Conservation (phyloP, 2,888 invertebrate genomes). For the Melinopterus prodromus region DNA sequence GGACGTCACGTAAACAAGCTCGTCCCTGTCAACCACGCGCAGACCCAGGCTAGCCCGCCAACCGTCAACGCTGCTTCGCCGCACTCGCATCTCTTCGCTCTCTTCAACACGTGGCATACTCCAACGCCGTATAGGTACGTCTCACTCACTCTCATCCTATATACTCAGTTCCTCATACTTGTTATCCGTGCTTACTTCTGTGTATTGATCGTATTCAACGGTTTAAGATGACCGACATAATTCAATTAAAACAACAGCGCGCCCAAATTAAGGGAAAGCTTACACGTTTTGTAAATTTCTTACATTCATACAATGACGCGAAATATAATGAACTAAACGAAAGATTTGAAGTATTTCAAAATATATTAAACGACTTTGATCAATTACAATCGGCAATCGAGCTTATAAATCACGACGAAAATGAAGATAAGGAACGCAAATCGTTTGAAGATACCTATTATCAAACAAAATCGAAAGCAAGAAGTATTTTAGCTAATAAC, state of each 20-base stretch:
- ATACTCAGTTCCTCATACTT: background rate
- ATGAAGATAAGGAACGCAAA: slow-evolving; percentile 18
- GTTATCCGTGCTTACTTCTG: background rate
- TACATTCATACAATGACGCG: background rate
- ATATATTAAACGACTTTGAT: background rate
- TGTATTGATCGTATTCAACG: background rate
- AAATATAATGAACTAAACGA: background rate
- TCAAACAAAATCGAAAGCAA: slow-evolving; percentile 11
- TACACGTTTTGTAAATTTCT: background rate
- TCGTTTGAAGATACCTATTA: slow-evolving; percentile 14
- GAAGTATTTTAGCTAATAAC: background rate
- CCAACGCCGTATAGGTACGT: background rate
- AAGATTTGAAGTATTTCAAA: background rate
- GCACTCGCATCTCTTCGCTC: no score
- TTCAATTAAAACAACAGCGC: background rate
- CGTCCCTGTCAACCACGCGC: background rate
- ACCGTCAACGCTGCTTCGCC: no score
- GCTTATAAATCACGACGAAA: background rate
- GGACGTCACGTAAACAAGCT: background rate
- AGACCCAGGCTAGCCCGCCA: no score
- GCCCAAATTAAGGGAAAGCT: background rate
- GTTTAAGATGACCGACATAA: background rate
- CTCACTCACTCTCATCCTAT: background rate
- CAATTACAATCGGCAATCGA: background rate
- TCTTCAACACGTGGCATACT: no score